A percentile compares a stretch with the other conserved stretches of the same genome.
phyloP scores from a whole-genome alignment of 2,113 vertebrate genomes.

The Tachycineta bicolor region DNA sequence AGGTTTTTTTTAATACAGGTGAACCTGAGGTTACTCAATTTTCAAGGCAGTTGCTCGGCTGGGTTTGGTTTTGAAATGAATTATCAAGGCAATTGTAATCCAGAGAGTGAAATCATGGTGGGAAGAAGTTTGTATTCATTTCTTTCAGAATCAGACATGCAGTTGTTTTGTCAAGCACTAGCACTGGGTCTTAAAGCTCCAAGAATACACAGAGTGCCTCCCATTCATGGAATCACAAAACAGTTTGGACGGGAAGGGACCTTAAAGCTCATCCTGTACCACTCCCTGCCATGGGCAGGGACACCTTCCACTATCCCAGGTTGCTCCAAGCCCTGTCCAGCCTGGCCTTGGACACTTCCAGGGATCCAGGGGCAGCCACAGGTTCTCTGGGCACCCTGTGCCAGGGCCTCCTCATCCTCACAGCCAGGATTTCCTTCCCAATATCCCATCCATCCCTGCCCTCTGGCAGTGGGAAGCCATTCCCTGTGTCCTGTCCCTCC shows the following conservation, averaged over 20 bases:
- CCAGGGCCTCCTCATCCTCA: accelerated
- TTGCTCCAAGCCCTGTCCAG: accelerated
- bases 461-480: background rate
- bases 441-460: accelerated
- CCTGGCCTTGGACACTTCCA: background rate
- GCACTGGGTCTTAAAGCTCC: background rate
- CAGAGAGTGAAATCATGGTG: background rate
- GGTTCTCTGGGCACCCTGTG: accelerated
- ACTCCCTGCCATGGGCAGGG: background rate
- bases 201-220: background rate
- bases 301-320: accelerated
- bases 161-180: background rate
- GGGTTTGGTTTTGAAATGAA: constrained; percentile 1
- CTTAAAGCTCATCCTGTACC: accelerated
- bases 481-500: background rate
- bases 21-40: constrained; percentile 51
- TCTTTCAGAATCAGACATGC: background rate
- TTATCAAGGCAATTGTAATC: background rate
- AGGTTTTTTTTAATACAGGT: constrained; percentile 37
- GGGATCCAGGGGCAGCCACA: background rate
- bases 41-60: background rate
- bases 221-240: background rate
- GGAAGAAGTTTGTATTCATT: background rate
- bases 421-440: accelerated
- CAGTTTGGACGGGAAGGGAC: background rate